Conservation (phyloP, 2,797 vertebrate genomes). For the Hydrophis major region DNA sequence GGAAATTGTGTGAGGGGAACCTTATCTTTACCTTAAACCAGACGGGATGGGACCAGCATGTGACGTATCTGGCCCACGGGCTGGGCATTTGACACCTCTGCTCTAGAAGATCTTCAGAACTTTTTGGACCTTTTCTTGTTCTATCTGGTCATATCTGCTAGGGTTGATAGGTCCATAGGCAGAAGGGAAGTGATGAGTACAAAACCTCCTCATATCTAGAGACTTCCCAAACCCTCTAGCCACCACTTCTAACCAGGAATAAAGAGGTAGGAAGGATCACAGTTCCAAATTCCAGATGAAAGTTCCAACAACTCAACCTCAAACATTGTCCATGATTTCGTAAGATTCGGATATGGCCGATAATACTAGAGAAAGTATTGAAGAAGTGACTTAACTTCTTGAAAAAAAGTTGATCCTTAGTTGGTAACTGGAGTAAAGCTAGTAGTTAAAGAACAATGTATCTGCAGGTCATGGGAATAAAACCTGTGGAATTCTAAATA, state of each 20-base stretch:
- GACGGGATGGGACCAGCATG: too few species aligned
- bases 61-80: too few species aligned
- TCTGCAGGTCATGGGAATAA: not conserved
- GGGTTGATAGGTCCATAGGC: not conserved
- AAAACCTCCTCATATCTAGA: not conserved
- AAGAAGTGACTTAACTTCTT: not conserved
- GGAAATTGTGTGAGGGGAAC: too few species aligned
- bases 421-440: not conserved
- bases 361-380: too few species aligned
- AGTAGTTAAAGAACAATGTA: not conserved
- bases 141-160: not conserved
- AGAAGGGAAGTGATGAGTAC: not conserved
- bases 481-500: not conserved
- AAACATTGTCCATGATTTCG: not conserved
- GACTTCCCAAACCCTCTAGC: not conserved
- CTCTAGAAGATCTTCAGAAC: not conserved
- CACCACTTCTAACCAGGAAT: too few species aligned
- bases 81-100: too few species aligned
- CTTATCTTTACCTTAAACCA: too few species aligned
- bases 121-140: not conserved
- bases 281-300: not conserved
- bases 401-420: not conserved
- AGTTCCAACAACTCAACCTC: not conserved
- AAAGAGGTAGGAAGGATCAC: too few species aligned
- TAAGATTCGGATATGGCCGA: not conserved